Percentiles rank a stretch among this genome's conserved stretches.
These are phyloP conservation scores for Acanthoscelides obtectus DNA, from an alignment of 2,888 invertebrate genomes.

Conservation along the genomic window DNA sequence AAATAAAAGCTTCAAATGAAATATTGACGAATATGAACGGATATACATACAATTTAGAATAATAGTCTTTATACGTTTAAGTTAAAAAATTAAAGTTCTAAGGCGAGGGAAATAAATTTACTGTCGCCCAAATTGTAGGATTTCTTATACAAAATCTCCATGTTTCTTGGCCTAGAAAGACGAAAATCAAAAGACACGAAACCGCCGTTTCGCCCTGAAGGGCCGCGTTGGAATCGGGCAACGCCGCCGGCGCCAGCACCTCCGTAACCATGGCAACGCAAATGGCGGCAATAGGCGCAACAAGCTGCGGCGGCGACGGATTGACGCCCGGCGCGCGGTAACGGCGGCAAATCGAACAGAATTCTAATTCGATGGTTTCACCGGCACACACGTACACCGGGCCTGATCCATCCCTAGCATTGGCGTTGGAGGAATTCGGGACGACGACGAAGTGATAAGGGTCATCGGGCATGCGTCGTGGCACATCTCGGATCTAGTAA, in stretches of 20 bases:
- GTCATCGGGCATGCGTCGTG: neutral
- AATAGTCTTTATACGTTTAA: too few species aligned
- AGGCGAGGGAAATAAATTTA: too few species aligned
- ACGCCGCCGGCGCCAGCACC: neutral
- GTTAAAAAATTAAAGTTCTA: too few species aligned
- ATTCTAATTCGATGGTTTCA: neutral
- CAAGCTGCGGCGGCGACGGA: neutral
- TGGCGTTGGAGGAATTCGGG: neutral
- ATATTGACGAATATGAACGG: too few species aligned
- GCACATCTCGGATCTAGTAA: too few species aligned
- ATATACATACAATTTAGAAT: too few species aligned
- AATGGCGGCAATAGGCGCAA: neutral
- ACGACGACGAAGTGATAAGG: neutral
- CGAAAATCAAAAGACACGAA: too few species aligned
- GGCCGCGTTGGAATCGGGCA: neutral
- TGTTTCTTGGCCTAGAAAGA: too few species aligned
- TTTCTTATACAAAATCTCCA: too few species aligned
- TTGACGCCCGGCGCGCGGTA: neutral
- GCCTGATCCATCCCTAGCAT: neutral
- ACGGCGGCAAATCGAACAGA: neutral
- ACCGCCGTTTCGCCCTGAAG: neutral
- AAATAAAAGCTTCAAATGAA: too few species aligned
- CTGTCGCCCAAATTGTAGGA: too few species aligned
- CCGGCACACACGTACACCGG: neutral
- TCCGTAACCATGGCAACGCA: neutral